Percentiles rank a stretch among this genome's conserved stretches.
Conservation (phyloP, 1,140 invertebrate genomes). For the Pararge aegeria region DNA sequence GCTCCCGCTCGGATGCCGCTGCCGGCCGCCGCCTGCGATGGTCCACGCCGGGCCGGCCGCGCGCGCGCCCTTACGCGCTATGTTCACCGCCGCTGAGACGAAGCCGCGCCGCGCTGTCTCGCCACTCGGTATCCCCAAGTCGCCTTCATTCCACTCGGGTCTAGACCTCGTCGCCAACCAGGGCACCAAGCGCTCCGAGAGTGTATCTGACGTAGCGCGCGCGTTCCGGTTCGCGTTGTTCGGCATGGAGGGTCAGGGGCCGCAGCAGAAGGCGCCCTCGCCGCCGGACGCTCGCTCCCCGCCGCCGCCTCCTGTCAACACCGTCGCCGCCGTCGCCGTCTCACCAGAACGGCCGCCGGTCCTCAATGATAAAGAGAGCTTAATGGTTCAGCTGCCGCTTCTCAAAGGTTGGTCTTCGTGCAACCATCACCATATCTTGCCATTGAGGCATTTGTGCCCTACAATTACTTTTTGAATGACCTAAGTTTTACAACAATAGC, state of each 20-base stretch:
- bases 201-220: slow-evolving; percentile 72
- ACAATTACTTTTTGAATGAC: not conserved
- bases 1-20: slow-evolving; percentile 69
- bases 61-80: slow-evolving; percentile 75
- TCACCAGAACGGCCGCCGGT: slow-evolving; percentile 55
- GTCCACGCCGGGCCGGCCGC: slow-evolving; percentile 75
- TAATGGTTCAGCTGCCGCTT: slow-evolving; percentile 72
- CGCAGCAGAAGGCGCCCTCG: slow-evolving; percentile 58
- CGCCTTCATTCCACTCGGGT: slow-evolving; percentile 91
- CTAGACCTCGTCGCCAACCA: slow-evolving; percentile 86
- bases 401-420: slow-evolving; percentile 65
- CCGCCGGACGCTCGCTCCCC: slow-evolving; percentile 64
- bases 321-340: slow-evolving; percentile 42
- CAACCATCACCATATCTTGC: not conserved
- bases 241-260: slow-evolving; percentile 66
- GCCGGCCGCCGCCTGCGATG: slow-evolving; percentile 76
- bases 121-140: slow-evolving; percentile 87
- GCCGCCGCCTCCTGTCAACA: slow-evolving; percentile 40
- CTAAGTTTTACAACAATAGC: not conserved
- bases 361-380: slow-evolving; percentile 64
- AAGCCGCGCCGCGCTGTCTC: slow-evolving; percentile 78
- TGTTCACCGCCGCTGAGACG: slow-evolving; percentile 77
- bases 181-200: slow-evolving; percentile 71
- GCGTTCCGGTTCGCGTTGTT: slow-evolving; percentile 74
- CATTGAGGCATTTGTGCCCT: not conserved